Evolutionary conservation across 2,113 vertebrate species (phyloP).

Genomic region (Numida meleagris): DNA sequence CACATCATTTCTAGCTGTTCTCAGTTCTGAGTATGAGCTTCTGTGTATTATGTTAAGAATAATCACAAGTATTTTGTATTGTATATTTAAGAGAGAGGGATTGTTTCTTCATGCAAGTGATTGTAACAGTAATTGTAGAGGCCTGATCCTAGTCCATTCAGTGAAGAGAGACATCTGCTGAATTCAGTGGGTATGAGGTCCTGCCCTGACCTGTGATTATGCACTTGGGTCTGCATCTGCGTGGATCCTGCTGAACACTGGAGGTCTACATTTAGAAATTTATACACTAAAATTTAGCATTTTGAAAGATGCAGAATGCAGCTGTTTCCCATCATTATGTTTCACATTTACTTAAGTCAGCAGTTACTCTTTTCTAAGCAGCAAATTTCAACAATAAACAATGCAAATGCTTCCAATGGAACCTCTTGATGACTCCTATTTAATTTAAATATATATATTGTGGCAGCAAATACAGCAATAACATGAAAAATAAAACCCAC

Average conservation of each 20-base stretch:
- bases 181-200: conserved; percentile 26
- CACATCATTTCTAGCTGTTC: not conserved
- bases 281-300: conserved; percentile 38
- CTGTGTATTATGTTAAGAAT: not conserved
- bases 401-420: conserved; percentile 55
- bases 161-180: conserved; percentile 15
- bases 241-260: not conserved
- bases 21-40: not conserved
- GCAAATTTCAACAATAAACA: conserved; percentile 49
- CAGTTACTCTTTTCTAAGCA: conserved; percentile 63
- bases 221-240: conserved; percentile 51
- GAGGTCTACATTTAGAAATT: conserved; percentile 52
- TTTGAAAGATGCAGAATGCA: conserved; percentile 63
- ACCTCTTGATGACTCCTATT: conserved; percentile 57
- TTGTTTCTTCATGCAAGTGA: not conserved
- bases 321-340: conserved; percentile 63
- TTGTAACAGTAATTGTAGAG: conserved; percentile 18
- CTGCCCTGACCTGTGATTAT: conserved; percentile 26
- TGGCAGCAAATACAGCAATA: conserved; percentile 45
- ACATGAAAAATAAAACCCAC: conserved; percentile 22
- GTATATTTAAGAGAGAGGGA: not conserved
- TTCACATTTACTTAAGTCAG: conserved; percentile 68
- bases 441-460: conserved; percentile 62
- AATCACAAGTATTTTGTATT: not conserved
- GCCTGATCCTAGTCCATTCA: not conserved